A percentile compares a stretch with the other conserved stretches of the same genome.
phyloP scores from a whole-genome alignment of 1,140 invertebrate species.

The Sinella curviseta region DNA sequence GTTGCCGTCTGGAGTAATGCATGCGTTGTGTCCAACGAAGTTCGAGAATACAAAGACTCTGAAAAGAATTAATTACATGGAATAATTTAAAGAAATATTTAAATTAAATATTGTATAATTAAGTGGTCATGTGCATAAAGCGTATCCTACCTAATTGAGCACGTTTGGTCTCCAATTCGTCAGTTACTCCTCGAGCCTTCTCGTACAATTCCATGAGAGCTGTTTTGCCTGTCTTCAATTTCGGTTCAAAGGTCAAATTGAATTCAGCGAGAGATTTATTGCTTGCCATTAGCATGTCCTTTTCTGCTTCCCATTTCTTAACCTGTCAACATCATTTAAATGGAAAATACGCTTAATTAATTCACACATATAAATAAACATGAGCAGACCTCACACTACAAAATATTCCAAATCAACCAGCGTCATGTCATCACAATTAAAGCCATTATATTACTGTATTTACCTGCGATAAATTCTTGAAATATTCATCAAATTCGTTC shows the following conservation, averaged over 20 bases:
- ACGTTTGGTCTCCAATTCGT: conserved; percentile 63
- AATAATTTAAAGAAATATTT: conserved; percentile 15
- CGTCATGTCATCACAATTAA: background rate
- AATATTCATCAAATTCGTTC: conserved; percentile 74
- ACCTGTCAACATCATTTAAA: conserved; percentile 67
- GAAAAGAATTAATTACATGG: conserved; percentile 55
- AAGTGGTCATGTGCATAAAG: background rate
- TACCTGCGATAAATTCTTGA: conserved; percentile 78
- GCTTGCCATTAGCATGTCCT: conserved; percentile 78
- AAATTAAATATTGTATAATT: conserved; percentile 25
- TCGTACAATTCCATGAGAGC: conserved; percentile 69
- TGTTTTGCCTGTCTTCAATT: conserved; percentile 71
- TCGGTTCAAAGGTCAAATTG: conserved; percentile 79
- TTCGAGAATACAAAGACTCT: conserved; percentile 66
- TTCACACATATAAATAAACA: background rate
- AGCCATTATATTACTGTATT: conserved; percentile 32
- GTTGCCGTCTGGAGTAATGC: conserved; percentile 80
- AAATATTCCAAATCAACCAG: background rate
- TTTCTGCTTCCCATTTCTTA: conserved; percentile 75
- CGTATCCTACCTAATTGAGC: conserved; percentile 51
- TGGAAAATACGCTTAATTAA: conserved; percentile 37
- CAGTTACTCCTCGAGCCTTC: conserved; percentile 66
- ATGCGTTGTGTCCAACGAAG: conserved; percentile 75
- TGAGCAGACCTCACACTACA: background rate
- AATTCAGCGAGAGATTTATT: conserved; percentile 83